A percentile compares a stretch with the other conserved stretches of the same genome.
phyloP scores from a whole-genome alignment of 1,140 invertebrate genomes.

The Glossosoma conforme region DNA sequence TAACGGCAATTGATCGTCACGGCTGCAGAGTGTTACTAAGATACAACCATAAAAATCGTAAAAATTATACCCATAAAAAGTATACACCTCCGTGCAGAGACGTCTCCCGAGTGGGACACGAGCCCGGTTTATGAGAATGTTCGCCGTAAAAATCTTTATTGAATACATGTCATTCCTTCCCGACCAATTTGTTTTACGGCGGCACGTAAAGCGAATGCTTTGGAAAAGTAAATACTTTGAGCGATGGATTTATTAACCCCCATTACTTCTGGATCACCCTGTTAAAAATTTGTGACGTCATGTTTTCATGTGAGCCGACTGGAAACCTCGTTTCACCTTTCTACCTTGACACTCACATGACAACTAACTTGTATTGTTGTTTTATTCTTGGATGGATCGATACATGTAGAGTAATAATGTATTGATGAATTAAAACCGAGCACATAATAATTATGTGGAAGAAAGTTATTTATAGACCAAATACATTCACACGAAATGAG shows the following conservation, averaged over 20 bases:
- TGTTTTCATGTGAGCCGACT: neutral
- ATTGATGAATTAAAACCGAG: too few species aligned
- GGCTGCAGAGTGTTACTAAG: constrained; percentile 5
- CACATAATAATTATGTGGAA: too few species aligned
- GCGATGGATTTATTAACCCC: constrained; percentile 24
- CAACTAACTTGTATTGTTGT: too few species aligned
- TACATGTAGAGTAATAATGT: too few species aligned
- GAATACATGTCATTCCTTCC: constrained; percentile 27
- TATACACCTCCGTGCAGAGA: neutral
- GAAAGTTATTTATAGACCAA: too few species aligned
- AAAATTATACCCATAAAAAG: constrained; percentile 15
- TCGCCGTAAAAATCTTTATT: constrained; percentile 29
- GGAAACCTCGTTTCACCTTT: too few species aligned
- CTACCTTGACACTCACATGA: too few species aligned
- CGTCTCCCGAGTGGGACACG: constrained; percentile 8
- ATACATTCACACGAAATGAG: too few species aligned
- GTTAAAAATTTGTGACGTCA: constrained; percentile 20
- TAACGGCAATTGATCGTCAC: neutral
- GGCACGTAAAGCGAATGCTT: constrained; percentile 24
- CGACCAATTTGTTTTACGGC: constrained; percentile 29
- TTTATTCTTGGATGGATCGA: too few species aligned
- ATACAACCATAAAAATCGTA: constrained; percentile 5
- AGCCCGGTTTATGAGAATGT: constrained; percentile 23
- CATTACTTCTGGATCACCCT: constrained; percentile 20
- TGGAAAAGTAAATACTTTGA: constrained; percentile 24